Evolutionary conservation across 2,888 invertebrate species (phyloP), one percentile per base, ranked within the genome.

Genomic region (Heliconius sara): DNA sequence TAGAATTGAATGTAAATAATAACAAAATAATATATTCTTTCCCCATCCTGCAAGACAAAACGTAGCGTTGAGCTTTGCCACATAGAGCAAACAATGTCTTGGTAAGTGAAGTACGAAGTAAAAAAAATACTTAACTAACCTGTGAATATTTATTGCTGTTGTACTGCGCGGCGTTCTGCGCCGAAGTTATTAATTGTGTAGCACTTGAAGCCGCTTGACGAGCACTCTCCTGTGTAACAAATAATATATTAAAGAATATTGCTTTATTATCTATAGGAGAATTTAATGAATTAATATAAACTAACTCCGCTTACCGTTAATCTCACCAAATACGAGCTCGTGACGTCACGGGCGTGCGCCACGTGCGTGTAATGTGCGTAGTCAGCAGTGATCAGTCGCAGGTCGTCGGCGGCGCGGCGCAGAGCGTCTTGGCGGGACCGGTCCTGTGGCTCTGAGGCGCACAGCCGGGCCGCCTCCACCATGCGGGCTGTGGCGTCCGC

Each of bases 401-500:
- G 94, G 85, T 99, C 98, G 88, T 99, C 99, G 0, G 99, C 99
- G 0, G 99, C 99, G 82, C 96, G 96, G 57, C 98, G 96, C 19
- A 99, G 93, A 6, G 97, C 97, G 83, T 97, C 97, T 89, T 99
- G 99, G 88, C 97, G 97, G 80, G 96, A 96, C 1, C 97, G 96
- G 86, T 99, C 98, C 92, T 98, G 93, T 0, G 98, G 98, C 87
- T 97, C 96, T 39, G 97, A 97, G 0, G 99, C 98, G 90, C 99
- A 99, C 77, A 98, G 97, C 80, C 99, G 96, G 0, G 99, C 99
- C 0, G 99, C 99, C 91, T 99, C 99, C 39, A 99, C 99, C 97
- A 99, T 98, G 84, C 98, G 96, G 0, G 99, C 98, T 0, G 99
- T 99, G 1, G 99, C 99, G 91, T 99, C 99, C 0, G 99, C 99